phyloP scores from a whole-genome alignment of 1,140 invertebrate species.

The Drosophila malerkotliana region DNA sequence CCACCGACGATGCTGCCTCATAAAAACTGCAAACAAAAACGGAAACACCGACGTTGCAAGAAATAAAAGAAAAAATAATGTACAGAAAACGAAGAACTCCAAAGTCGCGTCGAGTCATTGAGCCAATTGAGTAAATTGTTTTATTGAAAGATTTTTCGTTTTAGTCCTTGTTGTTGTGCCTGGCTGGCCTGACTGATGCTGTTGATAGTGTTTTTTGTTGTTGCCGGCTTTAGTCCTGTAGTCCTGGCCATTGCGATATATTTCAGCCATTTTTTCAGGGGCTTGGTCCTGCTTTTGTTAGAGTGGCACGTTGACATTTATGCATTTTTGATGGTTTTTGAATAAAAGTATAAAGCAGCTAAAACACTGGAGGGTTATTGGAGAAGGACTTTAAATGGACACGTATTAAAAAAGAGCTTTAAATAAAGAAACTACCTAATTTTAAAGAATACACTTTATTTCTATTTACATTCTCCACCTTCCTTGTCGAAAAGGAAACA shows the following conservation, averaged over 20 bases:
- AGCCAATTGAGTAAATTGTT: slow-evolving; percentile 81
- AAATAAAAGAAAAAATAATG: slow-evolving; percentile 4
- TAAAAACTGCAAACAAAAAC: slow-evolving; percentile 65
- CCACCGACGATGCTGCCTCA: slow-evolving; percentile 56
- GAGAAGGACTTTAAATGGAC: not conserved
- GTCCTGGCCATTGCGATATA: slow-evolving; percentile 21
- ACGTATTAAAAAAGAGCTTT: slow-evolving; percentile 17
- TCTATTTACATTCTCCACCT: not conserved
- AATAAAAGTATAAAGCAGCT: slow-evolving; percentile 15
- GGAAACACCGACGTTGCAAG: slow-evolving; percentile 25
- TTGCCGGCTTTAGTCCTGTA: slow-evolving; percentile 3
- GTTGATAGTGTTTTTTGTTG: slow-evolving; percentile 8
- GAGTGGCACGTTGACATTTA: slow-evolving; percentile 62
- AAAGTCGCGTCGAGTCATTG: slow-evolving; percentile 75
- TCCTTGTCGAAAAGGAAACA: not conserved
- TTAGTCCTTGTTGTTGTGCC: slow-evolving; percentile 58
- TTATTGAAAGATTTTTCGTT: slow-evolving; percentile 77
- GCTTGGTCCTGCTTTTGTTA: slow-evolving; percentile 27
- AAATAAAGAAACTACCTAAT: not conserved
- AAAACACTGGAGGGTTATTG: slow-evolving; percentile 11
- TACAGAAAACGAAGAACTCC: slow-evolving; percentile 20
- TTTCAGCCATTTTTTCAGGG: slow-evolving; percentile 26
- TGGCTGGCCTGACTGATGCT: slow-evolving; percentile 15
- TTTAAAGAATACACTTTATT: not conserved
- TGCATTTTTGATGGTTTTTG: slow-evolving; percentile 70